Evolutionary conservation across 2,797 vertebrate species (phyloP).

Genomic region (Esox masquinongy): DNA sequence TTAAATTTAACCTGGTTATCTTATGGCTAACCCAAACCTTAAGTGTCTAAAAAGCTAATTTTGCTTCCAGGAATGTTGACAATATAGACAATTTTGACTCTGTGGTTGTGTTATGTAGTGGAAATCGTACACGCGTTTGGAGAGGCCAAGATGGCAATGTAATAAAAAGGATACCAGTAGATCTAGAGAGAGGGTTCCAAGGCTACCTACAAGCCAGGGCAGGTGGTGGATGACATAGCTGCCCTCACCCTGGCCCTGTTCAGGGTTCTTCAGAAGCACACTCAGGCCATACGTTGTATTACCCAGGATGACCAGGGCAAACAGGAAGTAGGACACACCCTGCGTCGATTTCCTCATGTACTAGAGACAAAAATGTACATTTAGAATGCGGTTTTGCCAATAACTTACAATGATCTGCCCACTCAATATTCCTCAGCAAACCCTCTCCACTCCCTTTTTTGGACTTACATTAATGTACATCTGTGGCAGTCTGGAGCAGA

Average conservation of each 20-base stretch:
- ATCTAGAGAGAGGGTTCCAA: conserved; percentile 88
- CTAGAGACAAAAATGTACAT: conserved; percentile 58
- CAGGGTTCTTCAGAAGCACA: conserved; percentile 90
- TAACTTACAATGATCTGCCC: background rate
- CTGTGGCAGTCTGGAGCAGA: conserved; percentile 89
- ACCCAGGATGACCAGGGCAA: conserved; percentile 91
- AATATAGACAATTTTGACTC: no score
- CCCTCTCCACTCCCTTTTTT: background rate
- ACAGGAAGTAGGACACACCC: conserved; percentile 89
- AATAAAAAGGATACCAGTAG: conserved; percentile 85
- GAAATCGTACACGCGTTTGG: conserved; percentile 40
- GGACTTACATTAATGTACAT: conserved; percentile 91
- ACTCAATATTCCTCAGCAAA: background rate
- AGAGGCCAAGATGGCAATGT: background rate
- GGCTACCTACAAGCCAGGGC: conserved; percentile 95
- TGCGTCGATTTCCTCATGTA: conserved; percentile 87
- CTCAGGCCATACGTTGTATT: conserved; percentile 88
- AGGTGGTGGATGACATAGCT: conserved; percentile 90
- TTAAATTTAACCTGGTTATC: no score
- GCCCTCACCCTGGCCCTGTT: conserved; percentile 71
- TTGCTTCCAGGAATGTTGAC: no score
- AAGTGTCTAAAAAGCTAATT: no score
- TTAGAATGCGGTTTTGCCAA: background rate
- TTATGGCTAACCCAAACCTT: no score
- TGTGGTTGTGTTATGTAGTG: background rate